These are phyloP conservation scores for Caenorhabditis japonica DNA, from an alignment of 2,888 invertebrate species.

Conservation along the genomic window DNA sequence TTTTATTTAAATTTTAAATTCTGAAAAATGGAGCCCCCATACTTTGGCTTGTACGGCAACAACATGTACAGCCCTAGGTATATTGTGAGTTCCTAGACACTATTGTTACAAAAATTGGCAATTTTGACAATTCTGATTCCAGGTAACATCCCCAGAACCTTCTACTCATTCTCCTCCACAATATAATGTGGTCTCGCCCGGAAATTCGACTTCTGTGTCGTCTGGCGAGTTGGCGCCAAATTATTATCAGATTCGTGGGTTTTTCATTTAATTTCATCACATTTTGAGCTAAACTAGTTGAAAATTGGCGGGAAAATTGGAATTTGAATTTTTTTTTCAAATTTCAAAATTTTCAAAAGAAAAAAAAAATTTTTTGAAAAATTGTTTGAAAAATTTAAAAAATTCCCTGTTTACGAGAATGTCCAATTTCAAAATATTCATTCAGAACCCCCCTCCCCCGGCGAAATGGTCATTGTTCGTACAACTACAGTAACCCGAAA, in stretches of 20 bases:
- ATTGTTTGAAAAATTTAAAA: not conserved
- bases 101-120: too few species aligned
- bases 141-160: too few species aligned
- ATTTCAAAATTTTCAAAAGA: too few species aligned
- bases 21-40: constrained; percentile 10
- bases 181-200: too few species aligned
- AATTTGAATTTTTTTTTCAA: not conserved
- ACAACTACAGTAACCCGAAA: constrained; percentile 41
- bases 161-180: too few species aligned
- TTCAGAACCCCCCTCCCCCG: constrained; percentile 31
- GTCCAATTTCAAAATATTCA: not conserved
- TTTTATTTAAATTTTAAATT: not conserved
- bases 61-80: constrained; percentile 32
- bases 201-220: too few species aligned
- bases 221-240: too few species aligned
- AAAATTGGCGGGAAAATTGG: not conserved
- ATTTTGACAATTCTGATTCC: too few species aligned
- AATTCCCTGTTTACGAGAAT: too few species aligned
- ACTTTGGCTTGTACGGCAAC: constrained; percentile 37
- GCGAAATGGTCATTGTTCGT: constrained; percentile 33
- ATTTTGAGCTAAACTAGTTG: not conserved
- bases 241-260: constrained; percentile 42
- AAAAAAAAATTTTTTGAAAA: too few species aligned
- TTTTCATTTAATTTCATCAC: too few species aligned
- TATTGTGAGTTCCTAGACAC: constrained; percentile 15